Percentiles rank a stretch among this genome's conserved stretches.
Evolutionary conservation across 2,888 invertebrate species (phyloP).

Genomic region (Proisotoma minuta): DNA sequence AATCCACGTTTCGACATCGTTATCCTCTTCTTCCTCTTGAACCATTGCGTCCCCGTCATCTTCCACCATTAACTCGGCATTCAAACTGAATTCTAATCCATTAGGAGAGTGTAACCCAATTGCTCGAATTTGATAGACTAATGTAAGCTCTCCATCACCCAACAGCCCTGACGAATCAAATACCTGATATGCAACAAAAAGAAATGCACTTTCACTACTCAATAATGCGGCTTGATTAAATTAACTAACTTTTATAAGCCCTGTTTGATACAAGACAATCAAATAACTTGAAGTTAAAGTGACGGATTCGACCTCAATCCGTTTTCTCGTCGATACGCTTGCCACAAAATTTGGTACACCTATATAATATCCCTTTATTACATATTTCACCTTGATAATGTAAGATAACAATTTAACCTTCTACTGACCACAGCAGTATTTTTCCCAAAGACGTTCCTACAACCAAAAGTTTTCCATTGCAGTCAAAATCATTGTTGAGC

Average conservation of each 20-base stretch:
- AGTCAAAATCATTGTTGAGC: constrained; percentile 11
- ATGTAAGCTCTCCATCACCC: not conserved
- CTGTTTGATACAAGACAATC: constrained; percentile 20
- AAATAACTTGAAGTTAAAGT: constrained; percentile 10
- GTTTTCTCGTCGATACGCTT: constrained; percentile 2
- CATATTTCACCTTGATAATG: not conserved
- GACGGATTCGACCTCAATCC: constrained; percentile 18
- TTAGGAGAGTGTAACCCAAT: not conserved
- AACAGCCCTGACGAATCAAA: not conserved
- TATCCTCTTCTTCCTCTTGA: not conserved
- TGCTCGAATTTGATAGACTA: not conserved
- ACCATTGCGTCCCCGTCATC: not conserved
- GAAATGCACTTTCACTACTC: not conserved
- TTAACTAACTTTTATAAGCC: constrained; percentile 5
- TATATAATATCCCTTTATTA: not conserved
- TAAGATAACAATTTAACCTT: constrained; percentile 11
- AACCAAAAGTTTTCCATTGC: constrained; percentile 21
- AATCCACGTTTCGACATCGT: constrained; percentile 14
- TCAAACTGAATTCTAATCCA: not conserved
- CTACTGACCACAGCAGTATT: constrained; percentile 24
- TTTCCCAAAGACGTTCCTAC: constrained; percentile 15
- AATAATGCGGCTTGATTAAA: not conserved
- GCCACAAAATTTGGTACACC: constrained; percentile 19
- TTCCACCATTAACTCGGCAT: not conserved
- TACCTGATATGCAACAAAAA: not conserved